phyloP scores from a whole-genome alignment of 1,140 invertebrate species.

The Drosophila asahinai region DNA sequence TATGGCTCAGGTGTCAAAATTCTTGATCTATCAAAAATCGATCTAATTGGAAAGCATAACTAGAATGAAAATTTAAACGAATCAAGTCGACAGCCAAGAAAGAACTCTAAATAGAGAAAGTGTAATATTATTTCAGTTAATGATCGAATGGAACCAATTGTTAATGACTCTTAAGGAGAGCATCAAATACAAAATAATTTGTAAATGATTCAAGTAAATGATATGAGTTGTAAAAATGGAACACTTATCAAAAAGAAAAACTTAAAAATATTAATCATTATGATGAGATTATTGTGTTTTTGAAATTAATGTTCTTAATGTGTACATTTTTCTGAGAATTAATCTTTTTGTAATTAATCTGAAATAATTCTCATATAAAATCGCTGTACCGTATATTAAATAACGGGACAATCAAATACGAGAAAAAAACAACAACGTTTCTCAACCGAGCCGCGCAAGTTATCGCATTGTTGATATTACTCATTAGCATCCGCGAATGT shows the following conservation, averaged over 20 bases:
- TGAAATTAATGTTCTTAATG: neutral
- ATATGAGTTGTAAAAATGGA: too few relatives aligned
- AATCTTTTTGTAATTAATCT: neutral
- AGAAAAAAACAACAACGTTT: slow-evolving; percentile 9
- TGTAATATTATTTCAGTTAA: neutral
- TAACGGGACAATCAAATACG: slow-evolving; percentile 14
- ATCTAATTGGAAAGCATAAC: neutral
- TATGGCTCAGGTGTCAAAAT: neutral
- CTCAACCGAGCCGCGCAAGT: slow-evolving; percentile 42
- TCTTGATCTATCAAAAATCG: neutral
- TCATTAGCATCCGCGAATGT: slow-evolving; percentile 60
- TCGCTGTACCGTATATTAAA: too few relatives aligned
- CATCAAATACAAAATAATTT: neutral
- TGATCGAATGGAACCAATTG: slow-evolving; percentile 2
- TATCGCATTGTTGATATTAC: slow-evolving; percentile 52
- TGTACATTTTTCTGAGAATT: neutral
- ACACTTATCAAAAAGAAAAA: too few relatives aligned
- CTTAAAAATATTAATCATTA: neutral
- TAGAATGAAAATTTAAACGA: neutral
- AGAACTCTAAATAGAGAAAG: neutral
- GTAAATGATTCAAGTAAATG: neutral
- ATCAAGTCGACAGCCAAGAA: neutral
- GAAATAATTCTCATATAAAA: neutral
- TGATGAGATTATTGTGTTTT: neutral
- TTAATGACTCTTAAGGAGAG: neutral